Conservation (phyloP, 64 coral and sea anemone species). For the Pachyseris speciosa region DNA sequence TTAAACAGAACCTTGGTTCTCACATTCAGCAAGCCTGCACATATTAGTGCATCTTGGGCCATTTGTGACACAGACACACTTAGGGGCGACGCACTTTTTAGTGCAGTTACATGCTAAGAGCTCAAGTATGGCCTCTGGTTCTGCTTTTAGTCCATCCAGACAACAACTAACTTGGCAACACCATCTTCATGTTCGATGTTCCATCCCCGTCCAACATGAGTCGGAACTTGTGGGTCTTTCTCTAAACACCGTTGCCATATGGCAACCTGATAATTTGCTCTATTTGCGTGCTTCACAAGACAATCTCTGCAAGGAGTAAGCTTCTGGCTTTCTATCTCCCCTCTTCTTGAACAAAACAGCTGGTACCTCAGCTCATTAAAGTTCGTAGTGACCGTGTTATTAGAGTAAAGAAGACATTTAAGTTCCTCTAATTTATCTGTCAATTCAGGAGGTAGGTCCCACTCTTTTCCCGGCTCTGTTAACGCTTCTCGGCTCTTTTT, state of each 20-base stretch:
- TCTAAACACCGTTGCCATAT: constrained; percentile 44
- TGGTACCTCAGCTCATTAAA: constrained; percentile 59
- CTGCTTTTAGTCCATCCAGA: constrained; percentile 55
- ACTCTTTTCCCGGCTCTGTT: constrained; percentile 30
- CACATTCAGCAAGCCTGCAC: constrained; percentile 46
- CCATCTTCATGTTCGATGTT: constrained; percentile 13
- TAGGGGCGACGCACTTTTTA: constrained; percentile 40
- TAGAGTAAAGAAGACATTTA: constrained; percentile 30
- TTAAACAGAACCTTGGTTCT: constrained; percentile 25
- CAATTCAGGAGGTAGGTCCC: constrained; percentile 16
- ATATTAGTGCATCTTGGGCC: constrained; percentile 73
- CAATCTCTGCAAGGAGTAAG: constrained; percentile 63
- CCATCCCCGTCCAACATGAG: constrained; percentile 51
- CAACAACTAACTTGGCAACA: constrained; percentile 13
- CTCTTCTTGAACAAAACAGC: constrained; percentile 61
- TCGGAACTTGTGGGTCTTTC: constrained; percentile 4
- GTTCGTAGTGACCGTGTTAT: constrained; percentile 3
- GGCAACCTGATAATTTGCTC: constrained; percentile 60
- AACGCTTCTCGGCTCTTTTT: constrained; percentile 28
- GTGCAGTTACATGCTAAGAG: constrained; percentile 45
- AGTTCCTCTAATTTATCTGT: constrained; percentile 30
- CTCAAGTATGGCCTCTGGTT: constrained; percentile 50
- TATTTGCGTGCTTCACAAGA: constrained; percentile 35
- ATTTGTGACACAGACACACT: constrained; percentile 57
- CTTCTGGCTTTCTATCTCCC: constrained; percentile 42